phyloP scores from a whole-genome alignment of 2,888 invertebrate genomes.

The Callimorpha dominula region DNA sequence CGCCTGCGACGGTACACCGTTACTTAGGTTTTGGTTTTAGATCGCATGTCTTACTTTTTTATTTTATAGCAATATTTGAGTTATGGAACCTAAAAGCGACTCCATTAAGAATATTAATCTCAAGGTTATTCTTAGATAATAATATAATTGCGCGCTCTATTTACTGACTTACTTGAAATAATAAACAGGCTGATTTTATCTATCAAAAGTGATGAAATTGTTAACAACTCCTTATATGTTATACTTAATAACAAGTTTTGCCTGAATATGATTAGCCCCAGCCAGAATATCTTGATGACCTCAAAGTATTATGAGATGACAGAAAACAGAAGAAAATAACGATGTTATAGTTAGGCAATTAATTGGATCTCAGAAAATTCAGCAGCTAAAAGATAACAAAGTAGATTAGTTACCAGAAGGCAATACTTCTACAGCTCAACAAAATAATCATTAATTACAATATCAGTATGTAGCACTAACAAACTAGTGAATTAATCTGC shows the following conservation, averaged over 20 bases:
- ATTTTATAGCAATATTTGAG: background rate
- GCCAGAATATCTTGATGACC: too few relatives aligned
- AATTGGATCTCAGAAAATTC: background rate
- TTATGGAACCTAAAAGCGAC: background rate
- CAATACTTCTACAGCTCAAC: background rate
- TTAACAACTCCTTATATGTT: background rate
- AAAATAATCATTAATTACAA: background rate
- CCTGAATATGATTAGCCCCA: too few relatives aligned
- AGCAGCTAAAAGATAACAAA: background rate
- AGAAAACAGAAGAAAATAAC: background rate
- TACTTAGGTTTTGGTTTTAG: slow-evolving; percentile 29
- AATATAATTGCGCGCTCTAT: slow-evolving; percentile 6
- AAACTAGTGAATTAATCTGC: background rate
- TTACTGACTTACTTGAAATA: background rate
- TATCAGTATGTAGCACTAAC: background rate
- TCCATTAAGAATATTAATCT: background rate
- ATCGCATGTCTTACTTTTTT: slow-evolving; percentile 5
- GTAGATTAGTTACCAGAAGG: background rate
- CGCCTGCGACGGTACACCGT: slow-evolving; percentile 64
- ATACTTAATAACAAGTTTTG: background rate
- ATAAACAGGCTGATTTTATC: slow-evolving; percentile 8
- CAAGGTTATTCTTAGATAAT: slow-evolving; percentile 5
- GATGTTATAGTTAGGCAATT: background rate
- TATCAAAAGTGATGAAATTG: slow-evolving; percentile 9
- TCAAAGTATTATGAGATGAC: too few relatives aligned